phyloP scores from a whole-genome alignment of 2,888 invertebrate species.

The Phlogophora meticulosa region DNA sequence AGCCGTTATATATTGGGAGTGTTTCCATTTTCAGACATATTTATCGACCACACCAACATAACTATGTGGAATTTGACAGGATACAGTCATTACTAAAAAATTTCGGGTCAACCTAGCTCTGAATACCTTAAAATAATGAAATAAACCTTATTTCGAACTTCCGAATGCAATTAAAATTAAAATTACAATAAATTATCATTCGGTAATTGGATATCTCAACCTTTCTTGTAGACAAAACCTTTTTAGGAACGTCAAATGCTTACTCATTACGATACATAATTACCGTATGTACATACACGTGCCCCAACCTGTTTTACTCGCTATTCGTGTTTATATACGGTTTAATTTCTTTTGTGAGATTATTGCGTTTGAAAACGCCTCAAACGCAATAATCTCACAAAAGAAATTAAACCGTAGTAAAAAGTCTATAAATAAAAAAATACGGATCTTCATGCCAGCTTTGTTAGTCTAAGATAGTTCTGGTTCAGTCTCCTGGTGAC shows the following conservation, averaged over 20 bases:
- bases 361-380: too few species aligned
- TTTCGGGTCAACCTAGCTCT: not conserved
- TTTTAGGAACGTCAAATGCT: slow-evolving; percentile 40
- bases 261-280: slow-evolving; percentile 4
- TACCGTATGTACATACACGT: slow-evolving; percentile 11
- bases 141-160: not conserved
- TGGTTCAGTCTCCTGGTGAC: too few species aligned
- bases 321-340: too few species aligned
- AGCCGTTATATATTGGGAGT: slow-evolving; percentile 4
- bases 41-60: slow-evolving; percentile 23
- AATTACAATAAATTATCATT: slow-evolving; percentile 30
- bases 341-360: too few species aligned
- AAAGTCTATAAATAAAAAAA: too few species aligned
- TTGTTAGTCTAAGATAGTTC: too few species aligned
- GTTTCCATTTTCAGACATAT: slow-evolving; percentile 16
- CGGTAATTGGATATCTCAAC: slow-evolving; percentile 13
- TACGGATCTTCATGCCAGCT: too few species aligned
- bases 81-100: slow-evolving; percentile 47
- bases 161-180: slow-evolving; percentile 15
- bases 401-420: too few species aligned
- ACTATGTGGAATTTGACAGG: slow-evolving; percentile 16
- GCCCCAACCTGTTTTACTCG: too few species aligned
- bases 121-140: not conserved
- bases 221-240: slow-evolving; percentile 9
- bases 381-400: too few species aligned